phyloP scores from a whole-genome alignment of 2,113 vertebrate species.

The Rissa tridactyla region DNA sequence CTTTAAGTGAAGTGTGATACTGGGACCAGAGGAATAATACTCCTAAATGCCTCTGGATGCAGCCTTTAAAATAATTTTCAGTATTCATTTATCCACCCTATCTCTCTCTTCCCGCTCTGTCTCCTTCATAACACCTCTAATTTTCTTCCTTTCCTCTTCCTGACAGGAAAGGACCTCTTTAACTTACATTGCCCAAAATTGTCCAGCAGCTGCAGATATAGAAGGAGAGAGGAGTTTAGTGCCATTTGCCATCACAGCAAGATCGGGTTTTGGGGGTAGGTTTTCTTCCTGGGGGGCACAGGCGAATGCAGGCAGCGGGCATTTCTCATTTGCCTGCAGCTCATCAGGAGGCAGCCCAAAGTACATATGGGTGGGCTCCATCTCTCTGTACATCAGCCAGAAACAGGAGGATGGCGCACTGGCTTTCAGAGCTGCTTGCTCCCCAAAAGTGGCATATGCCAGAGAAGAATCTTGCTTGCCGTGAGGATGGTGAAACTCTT shows the following conservation, averaged over 20 bases:
- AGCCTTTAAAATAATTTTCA: neutral
- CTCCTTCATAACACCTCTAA: neutral
- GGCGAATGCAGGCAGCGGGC: neutral
- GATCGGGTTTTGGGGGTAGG: neutral
- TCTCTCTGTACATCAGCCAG: neutral
- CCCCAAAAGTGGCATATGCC: neutral
- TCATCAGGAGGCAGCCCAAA: neutral
- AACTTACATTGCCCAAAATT: neutral
- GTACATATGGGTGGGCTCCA: fast-evolving
- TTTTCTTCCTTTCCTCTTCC: neutral
- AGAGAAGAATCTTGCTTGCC: neutral
- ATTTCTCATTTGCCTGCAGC: neutral
- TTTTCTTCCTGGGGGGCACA: neutral
- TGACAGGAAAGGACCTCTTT: neutral
- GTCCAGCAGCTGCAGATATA: neutral
- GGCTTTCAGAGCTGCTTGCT: neutral
- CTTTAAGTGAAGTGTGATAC: neutral
- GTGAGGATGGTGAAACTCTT: neutral
- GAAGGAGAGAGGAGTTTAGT: neutral
- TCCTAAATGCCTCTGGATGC: neutral
- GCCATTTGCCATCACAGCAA: neutral
- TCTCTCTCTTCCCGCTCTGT: neutral
- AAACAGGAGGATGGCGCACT: neutral
- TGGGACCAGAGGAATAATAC: neutral
- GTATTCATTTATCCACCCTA: neutral